These are phyloP conservation scores for Echiichthys vipera DNA, from an alignment of 2,797 vertebrate species.

Conservation along the genomic window DNA sequence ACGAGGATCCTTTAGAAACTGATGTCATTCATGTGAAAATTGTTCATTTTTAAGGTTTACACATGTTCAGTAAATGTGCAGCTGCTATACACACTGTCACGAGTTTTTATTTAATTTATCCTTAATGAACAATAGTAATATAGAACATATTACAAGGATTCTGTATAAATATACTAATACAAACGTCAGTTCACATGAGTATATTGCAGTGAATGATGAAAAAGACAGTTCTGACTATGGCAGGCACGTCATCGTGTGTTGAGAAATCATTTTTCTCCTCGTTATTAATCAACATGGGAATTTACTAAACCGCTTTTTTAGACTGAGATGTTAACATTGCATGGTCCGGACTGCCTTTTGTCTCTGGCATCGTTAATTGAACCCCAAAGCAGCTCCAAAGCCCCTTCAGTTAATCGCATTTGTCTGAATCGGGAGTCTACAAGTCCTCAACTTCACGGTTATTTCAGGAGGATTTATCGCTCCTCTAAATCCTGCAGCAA, in stretches of 20 bases:
- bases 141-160: not conserved
- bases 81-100: not conserved
- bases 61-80: not conserved
- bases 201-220: not conserved
- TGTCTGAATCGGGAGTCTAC: conserved; percentile 77
- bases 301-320: not conserved
- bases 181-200: not conserved
- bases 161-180: not conserved
- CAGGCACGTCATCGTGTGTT: not conserved
- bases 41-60: not conserved
- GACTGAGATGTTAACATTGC: conserved; percentile 10
- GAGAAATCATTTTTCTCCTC: not conserved
- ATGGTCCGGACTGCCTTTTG: conserved; percentile 30
- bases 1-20: not conserved
- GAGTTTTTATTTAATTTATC: not conserved
- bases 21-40: not conserved
- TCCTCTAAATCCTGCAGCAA: conserved; percentile 55
- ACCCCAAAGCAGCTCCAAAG: conserved; percentile 72
- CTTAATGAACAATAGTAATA: fast-evolving
- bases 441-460: conserved; percentile 80
- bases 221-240: not conserved
- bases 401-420: conserved; percentile 83
- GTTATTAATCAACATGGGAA: conserved; percentile 1
- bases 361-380: conserved; percentile 60
- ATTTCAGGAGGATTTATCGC: conserved; percentile 83